These are phyloP conservation scores for Bemisia tabaci DNA, from an alignment of 1,140 invertebrate species.

Conservation along the genomic window DNA sequence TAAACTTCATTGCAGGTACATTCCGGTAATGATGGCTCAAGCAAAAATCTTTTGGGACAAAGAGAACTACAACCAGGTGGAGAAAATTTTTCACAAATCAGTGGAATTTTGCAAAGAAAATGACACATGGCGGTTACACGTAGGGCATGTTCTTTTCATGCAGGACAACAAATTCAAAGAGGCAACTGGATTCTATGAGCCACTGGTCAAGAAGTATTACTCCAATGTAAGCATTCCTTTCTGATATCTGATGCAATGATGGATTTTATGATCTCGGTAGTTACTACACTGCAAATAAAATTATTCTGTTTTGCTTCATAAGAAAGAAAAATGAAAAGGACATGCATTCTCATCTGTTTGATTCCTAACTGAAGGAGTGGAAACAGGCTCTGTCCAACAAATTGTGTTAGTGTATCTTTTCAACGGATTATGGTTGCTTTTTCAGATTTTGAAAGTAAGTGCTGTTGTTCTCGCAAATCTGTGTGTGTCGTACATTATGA, in stretches of 20 bases:
- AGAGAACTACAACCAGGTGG: conserved; percentile 89
- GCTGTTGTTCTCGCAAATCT: conserved; percentile 95
- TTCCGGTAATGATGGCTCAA: conserved; percentile 96
- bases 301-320: no score
- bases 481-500: conserved; percentile 99
- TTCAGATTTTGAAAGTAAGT: conserved; percentile 79
- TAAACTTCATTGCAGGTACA: no score
- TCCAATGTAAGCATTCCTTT: conserved; percentile 53
- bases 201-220: conserved; percentile 92
- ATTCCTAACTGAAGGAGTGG: no score
- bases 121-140: conserved; percentile 93
- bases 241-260: neutral
- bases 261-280: neutral
- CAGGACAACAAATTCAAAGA: conserved; percentile 94
- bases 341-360: no score
- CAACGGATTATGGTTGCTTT: no score
- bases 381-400: no score
- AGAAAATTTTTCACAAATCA: conserved; percentile 89
- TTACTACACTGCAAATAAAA: no score
- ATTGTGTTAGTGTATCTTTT: no score
- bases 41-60: conserved; percentile 98
- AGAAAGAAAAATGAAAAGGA: no score
- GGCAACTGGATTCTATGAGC: conserved; percentile 95
- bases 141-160: conserved; percentile 98
- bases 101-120: conserved; percentile 97